Percentiles rank a stretch among this genome's conserved stretches.
phyloP scores from a whole-genome alignment of 1,140 invertebrate species.

The Drosophila eugracilis region DNA sequence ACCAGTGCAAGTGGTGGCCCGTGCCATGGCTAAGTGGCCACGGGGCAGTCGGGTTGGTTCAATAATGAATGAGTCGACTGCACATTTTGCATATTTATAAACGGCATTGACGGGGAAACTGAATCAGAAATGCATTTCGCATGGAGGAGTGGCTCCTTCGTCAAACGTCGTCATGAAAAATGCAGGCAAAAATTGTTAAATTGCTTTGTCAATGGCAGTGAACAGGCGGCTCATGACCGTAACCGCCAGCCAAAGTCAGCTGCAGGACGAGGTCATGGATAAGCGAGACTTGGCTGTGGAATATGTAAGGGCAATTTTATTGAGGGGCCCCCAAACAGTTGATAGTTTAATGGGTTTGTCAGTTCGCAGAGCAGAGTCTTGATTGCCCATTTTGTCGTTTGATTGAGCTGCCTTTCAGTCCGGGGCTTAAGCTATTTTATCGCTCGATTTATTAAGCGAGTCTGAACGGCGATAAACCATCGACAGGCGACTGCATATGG shows the following conservation, averaged over 20 bases:
- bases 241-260: slow-evolving; percentile 35
- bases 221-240: slow-evolving; percentile 41
- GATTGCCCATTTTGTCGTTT: slow-evolving; percentile 55
- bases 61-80: slow-evolving; percentile 58
- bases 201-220: slow-evolving; percentile 59
- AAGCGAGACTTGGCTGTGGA: neutral
- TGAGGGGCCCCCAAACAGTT: slow-evolving; percentile 27
- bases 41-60: slow-evolving; percentile 27
- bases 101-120: slow-evolving; percentile 41
- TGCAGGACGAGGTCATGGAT: slow-evolving; percentile 42
- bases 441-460: slow-evolving; percentile 59
- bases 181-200: slow-evolving; percentile 55
- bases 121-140: slow-evolving; percentile 43
- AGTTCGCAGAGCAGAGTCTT: slow-evolving; percentile 14
- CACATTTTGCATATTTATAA: slow-evolving; percentile 60
- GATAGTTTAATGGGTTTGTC: slow-evolving; percentile 58
- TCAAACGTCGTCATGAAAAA: slow-evolving; percentile 42
- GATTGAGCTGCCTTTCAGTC: slow-evolving; percentile 49
- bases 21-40: neutral
- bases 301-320: slow-evolving; percentile 40
- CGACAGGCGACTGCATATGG: slow-evolving; percentile 41
- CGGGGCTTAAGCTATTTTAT: slow-evolving; percentile 42
- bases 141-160: slow-evolving; percentile 5
- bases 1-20: slow-evolving; percentile 24
- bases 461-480: slow-evolving; percentile 44